Evolutionary conservation across 2,888 invertebrate species (phyloP).

Genomic region (Diogma glabrata): DNA sequence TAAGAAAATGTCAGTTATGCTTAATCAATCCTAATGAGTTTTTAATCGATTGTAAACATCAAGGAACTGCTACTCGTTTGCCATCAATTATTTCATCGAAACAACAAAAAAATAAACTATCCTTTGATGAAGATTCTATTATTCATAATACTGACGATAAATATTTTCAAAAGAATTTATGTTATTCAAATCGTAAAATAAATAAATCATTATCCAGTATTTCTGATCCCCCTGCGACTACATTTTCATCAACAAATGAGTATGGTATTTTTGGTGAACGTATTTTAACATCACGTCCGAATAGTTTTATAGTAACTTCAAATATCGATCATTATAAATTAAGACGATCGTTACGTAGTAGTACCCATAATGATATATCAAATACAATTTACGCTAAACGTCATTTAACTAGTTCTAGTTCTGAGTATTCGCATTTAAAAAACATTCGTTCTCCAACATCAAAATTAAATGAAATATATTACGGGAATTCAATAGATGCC

Average conservation of each 20-base stretch:
- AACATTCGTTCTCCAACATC: background rate
- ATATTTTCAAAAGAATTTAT: too few relatives aligned
- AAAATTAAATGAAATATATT: background rate
- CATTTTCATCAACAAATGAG: background rate
- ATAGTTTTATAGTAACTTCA: constrained; percentile 9
- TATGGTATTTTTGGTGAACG: constrained; percentile 7
- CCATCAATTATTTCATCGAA: constrained; percentile 21
- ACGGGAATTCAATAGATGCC: background rate
- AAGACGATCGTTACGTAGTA: constrained; percentile 7
- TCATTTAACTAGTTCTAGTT: constrained; percentile 5
- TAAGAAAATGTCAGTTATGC: constrained; percentile 35
- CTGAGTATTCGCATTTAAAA: constrained; percentile 7
- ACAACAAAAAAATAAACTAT: constrained; percentile 5
- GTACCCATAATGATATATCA: constrained; percentile 7
- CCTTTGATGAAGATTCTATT: constrained; percentile 9
- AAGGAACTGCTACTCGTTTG: constrained; percentile 20
- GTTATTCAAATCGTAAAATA: constrained; percentile 20
- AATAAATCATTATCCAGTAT: constrained; percentile 25
- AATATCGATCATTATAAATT: constrained; percentile 8
- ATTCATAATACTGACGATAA: constrained; percentile 13
- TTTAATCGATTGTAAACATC: constrained; percentile 24
- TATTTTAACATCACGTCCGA: constrained; percentile 7
- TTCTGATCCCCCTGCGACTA: constrained; percentile 9
- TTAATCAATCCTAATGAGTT: constrained; percentile 26
- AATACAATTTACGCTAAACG: constrained; percentile 4